These are phyloP conservation scores for Dorcus parallelipipedus DNA, from an alignment of 2,888 invertebrate species.

Conservation along the genomic window DNA sequence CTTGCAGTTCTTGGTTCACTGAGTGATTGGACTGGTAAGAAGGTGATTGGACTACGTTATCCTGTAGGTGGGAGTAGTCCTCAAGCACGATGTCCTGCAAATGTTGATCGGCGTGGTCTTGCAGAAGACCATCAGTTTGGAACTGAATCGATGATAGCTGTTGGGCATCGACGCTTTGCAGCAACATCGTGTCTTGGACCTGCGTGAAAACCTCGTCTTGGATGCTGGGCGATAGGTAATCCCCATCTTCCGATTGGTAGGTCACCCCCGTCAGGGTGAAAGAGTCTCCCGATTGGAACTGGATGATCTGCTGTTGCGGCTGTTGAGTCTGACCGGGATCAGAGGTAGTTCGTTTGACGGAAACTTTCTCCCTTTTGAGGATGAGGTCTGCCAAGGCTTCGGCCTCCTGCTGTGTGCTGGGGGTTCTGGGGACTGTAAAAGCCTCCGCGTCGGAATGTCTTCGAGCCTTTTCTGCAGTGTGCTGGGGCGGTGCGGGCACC, in stretches of 20 bases:
- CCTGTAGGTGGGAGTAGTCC: conserved; percentile 61
- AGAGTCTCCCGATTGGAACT: conserved; percentile 59
- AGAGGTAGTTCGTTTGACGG: conserved; percentile 71
- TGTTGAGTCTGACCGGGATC: conserved; percentile 64
- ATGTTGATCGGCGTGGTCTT: conserved; percentile 62
- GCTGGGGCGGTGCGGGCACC: conserved; percentile 56
- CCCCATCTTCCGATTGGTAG: conserved; percentile 59
- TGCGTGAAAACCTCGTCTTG: conserved; percentile 77
- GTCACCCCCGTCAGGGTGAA: conserved; percentile 62
- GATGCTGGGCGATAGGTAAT: conserved; percentile 61
- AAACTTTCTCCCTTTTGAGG: conserved; percentile 67
- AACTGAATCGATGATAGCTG: conserved; percentile 52
- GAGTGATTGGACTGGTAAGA: conserved; percentile 48
- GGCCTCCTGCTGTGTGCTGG: conserved; percentile 62
- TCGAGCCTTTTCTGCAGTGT: conserved; percentile 50
- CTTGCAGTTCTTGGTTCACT: conserved; percentile 71
- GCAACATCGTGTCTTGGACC: conserved; percentile 66
- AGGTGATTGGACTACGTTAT: conserved; percentile 53
- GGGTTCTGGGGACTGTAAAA: conserved; percentile 51
- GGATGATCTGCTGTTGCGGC: conserved; percentile 56
- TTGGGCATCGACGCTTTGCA: conserved; percentile 64
- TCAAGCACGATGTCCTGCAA: conserved; percentile 62
- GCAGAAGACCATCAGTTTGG: conserved; percentile 52
- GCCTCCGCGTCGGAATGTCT: conserved; percentile 59
- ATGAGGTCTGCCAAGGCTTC: conserved; percentile 75